phyloP scores from a whole-genome alignment of 2,888 invertebrate species.

The Lithophane ornitopus region DNA sequence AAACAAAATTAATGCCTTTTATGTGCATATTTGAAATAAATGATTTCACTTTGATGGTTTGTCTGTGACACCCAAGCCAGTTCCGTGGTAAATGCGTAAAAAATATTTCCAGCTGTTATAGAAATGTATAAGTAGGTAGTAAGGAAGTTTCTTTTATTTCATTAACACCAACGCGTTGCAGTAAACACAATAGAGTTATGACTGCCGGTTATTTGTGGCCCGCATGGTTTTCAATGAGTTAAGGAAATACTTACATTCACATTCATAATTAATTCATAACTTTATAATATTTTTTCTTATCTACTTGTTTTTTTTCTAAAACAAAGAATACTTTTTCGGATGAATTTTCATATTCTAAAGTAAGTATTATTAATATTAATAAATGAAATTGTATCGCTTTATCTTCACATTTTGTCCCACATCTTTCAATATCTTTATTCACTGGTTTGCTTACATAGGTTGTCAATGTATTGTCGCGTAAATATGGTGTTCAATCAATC shows the following conservation, averaged over 20 bases:
- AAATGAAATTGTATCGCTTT: too few species aligned
- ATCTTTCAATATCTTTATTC: too few species aligned
- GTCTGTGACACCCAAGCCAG: not conserved
- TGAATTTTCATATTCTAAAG: too few species aligned
- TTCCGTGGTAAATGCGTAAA: not conserved
- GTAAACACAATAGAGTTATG: not conserved
- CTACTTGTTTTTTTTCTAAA: not conserved
- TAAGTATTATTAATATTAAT: too few species aligned
- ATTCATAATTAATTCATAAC: slow-evolving; percentile 9
- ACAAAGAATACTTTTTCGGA: not conserved
- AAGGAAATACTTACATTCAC: not conserved
- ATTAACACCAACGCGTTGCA: not conserved
- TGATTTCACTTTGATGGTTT: too few species aligned
- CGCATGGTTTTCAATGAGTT: slow-evolving; percentile 17
- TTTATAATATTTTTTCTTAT: not conserved
- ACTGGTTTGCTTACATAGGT: too few species aligned
- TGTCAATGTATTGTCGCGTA: too few species aligned
- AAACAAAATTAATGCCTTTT: too few species aligned
- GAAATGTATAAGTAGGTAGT: too few species aligned
- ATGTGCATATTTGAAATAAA: too few species aligned
- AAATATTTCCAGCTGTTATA: not conserved
- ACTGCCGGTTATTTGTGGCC: not conserved
- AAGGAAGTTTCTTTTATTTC: not conserved
- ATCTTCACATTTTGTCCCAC: too few species aligned
- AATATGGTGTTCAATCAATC: too few species aligned